Base-by-base conservation (phyloP, 2,797 vertebrate species). In the Percopsis omiscomaycus region DNA sequence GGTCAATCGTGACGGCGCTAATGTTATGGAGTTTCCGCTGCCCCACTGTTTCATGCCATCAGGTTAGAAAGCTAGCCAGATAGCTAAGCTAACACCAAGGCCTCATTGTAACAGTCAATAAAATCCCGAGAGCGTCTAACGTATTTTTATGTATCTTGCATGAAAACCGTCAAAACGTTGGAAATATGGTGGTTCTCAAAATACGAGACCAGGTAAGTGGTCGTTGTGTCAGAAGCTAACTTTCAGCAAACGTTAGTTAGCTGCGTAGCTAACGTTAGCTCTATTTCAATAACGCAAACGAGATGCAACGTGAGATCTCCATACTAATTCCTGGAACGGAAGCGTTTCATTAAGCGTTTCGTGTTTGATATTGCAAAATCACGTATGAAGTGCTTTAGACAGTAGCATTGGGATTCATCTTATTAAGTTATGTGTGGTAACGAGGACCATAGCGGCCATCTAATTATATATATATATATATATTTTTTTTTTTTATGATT, bases 171-270 rank as follows among this genome's bases (percentile, higher is more conserved):
- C 84, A 69, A 83, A 74, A 86, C 66, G 71, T 57, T 75, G 82
- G 77, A 89, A 91, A 90, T 88, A 92, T 92, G 90, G 90, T 91
- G 89, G 90, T 92, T 86, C 90, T 92, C 89, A 92, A 91, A 89
- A 91, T 92, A 61, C 84, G 90, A 89, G 91, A 92, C 86, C 91
- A 92, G 91, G 91, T 92, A 80, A 77, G 89, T 69, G 61, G 64
- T 44, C 29, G 6, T 42, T 81, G 37, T 61, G 48, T 60, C 55
- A 62, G 72, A 74, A 59, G 57, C 55, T 10, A 74, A 80, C 76
- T 84, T 85, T 51, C 9, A 67, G 76, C 75, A 76, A 61, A 50
- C 69, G 50, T 46, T 64, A 68, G 28, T 58, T 49, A 27, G 74
- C 69, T 85, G 37, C 13, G 27, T 3, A 79, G 85, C 85, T 71